Conservation (phyloP, 2,113 vertebrate genomes). For the Arothron firmamentum region DNA sequence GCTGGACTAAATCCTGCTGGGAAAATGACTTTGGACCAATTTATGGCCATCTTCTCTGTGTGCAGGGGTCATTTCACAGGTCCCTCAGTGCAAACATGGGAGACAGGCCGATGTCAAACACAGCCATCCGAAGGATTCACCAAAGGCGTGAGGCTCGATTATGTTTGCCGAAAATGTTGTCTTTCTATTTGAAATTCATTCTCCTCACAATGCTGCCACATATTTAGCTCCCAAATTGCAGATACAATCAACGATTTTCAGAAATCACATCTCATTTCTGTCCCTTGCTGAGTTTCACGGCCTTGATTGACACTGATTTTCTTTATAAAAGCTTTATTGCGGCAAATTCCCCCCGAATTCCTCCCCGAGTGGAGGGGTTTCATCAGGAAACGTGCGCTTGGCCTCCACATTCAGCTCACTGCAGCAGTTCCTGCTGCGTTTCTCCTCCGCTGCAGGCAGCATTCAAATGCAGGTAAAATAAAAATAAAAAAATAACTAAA, state of each 20-base stretch:
- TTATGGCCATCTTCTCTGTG: slow-evolving; percentile 63
- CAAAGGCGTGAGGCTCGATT: not conserved
- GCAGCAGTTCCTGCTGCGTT: slow-evolving; percentile 4
- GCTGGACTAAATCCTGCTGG: slow-evolving; percentile 59
- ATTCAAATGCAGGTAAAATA: not conserved
- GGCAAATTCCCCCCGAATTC: slow-evolving; percentile 22
- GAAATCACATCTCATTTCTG: no score
- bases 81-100: slow-evolving; percentile 30
- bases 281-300: not conserved
- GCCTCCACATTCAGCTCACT: slow-evolving; percentile 8
- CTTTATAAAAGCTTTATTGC: slow-evolving; percentile 13
- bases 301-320: slow-evolving; percentile 68
- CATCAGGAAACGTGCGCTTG: slow-evolving; percentile 13
- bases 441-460: no score
- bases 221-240: not conserved
- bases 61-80: slow-evolving; percentile 57
- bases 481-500: not conserved
- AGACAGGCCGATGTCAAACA: slow-evolving; percentile 37
- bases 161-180: not conserved
- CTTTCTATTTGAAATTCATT: not conserved
- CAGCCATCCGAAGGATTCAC: slow-evolving; percentile 54
- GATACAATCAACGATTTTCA: not conserved
- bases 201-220: not conserved
- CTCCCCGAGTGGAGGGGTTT: slow-evolving; percentile 8
- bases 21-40: slow-evolving; percentile 64